Evolutionary conservation across 2,888 invertebrate genomes (phyloP), one percentile per base, ranked within the genome.

Genomic region (Molorchus minor): DNA sequence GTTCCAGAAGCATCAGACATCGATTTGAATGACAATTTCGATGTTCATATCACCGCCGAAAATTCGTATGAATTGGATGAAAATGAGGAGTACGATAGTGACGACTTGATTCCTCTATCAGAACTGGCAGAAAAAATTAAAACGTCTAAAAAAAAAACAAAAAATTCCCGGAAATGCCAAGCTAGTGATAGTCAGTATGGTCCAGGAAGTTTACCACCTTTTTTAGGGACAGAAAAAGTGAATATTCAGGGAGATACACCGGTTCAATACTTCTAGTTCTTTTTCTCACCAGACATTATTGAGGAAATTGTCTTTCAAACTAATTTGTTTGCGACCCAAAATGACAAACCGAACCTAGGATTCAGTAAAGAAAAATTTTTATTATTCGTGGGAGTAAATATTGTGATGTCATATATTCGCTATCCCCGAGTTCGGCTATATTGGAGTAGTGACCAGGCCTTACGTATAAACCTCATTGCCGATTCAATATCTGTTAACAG

Each of bases 331-430:
- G 38, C 15, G 2, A 1, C 16, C 2, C 38, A 38, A 8, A 38
- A 38, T 4, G 16, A 1, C 10, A 38, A 38, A 38, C 1, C 2
- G 2, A 38, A 38, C 19, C n/a, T 38, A 1, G 38, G 17, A n/a
- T 33, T 33, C n/a, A 35, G 16, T 10, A 16, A 25, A 25, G 4
- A 8, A 2, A 29, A 44, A 8, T 15, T 44, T 1, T 29, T 4
- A 10, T 1, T 10, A 1, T 44, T 44, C 17, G 1, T 44, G 7
- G 44, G 44, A 15, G 15, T 44, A 13, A 13, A 15, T 5, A 5
- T 25, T 8, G 25, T 44, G 1, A 44, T 44, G 25, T 44, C 43
- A 2, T 44, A 44, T 25, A 44, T 44, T 2, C 13, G 25, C n/a
- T 44, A 44, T 44, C 43, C 43, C 12, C 12, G 43, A 25, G 8